A percentile compares a stretch with the other conserved stretches of the same genome.
Evolutionary conservation across 2,113 vertebrate species (phyloP).

Genomic region (Larimichthys polyactis): DNA sequence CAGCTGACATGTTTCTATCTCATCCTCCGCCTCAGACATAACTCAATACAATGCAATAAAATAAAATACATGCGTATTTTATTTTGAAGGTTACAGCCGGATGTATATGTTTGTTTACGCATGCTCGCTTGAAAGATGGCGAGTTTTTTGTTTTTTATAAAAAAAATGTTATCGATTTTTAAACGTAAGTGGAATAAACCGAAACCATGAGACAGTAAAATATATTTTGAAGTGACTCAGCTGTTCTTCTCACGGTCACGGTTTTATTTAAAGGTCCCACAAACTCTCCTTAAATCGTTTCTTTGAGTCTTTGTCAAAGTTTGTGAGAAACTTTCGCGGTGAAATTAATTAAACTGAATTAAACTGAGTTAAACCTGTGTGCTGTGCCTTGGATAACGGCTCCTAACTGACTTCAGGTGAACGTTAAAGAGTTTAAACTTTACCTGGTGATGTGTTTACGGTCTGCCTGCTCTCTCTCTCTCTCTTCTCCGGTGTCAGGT

Average conservation of each 20-base stretch:
- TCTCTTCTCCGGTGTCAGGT: background rate
- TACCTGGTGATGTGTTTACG: slow-evolving; percentile 25
- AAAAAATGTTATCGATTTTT: background rate
- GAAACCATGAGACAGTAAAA: background rate
- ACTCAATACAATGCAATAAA: background rate
- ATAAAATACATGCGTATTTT: background rate
- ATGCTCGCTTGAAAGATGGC: background rate
- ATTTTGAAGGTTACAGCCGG: slow-evolving; percentile 17
- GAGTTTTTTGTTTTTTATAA: background rate
- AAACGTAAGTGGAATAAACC: background rate
- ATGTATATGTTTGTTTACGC: background rate
- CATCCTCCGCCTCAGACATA: background rate
- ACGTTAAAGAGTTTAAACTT: background rate
- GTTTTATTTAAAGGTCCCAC: background rate
- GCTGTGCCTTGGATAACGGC: background rate
- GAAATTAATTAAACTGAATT: background rate
- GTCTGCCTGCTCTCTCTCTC: background rate
- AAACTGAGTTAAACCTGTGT: too few relatives aligned
- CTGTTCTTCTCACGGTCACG: background rate
- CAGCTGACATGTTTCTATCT: too few relatives aligned
- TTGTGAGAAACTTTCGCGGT: background rate
- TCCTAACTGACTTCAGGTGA: rapidly evolving
- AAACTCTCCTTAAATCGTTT: background rate
- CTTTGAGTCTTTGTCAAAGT: background rate
- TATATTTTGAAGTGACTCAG: too few relatives aligned